phyloP scores from a whole-genome alignment of 1,140 invertebrate species.

The Cotesia glomerata region DNA sequence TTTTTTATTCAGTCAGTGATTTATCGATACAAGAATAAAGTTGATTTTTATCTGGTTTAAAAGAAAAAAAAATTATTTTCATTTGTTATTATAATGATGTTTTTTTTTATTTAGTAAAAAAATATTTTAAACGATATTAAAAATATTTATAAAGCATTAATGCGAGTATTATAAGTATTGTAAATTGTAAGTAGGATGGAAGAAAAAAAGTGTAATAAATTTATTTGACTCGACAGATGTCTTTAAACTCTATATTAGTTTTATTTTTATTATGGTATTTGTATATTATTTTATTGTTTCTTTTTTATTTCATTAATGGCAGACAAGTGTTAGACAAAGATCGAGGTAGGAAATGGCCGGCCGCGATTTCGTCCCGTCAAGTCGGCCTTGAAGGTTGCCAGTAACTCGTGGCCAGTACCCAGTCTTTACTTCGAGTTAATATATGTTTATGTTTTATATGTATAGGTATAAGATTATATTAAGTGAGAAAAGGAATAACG shows the following conservation, averaged over 20 bases:
- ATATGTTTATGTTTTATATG: neutral
- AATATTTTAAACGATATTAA: neutral
- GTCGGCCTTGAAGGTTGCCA: conserved; percentile 50
- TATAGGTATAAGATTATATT: conserved; percentile 26
- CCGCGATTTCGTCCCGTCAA: conserved; percentile 49
- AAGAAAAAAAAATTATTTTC: neutral
- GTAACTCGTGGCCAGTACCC: conserved; percentile 34
- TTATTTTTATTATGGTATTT: neutral
- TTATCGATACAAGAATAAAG: neutral
- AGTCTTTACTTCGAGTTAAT: neutral
- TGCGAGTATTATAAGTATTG: neutral
- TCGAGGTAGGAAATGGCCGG: conserved; percentile 50
- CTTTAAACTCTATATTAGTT: neutral
- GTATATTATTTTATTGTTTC: neutral
- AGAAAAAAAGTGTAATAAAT: neutral
- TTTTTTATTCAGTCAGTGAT: neutral
- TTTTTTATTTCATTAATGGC: conserved; percentile 2
- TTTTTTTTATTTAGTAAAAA: neutral
- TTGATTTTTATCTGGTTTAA: neutral
- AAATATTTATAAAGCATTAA: neutral
- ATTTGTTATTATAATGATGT: conserved; percentile 1
- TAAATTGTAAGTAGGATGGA: no score
- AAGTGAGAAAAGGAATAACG: conserved; percentile 28
- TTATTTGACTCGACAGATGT: conserved; percentile 8
- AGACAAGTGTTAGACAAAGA: conserved; percentile 37